These are phyloP conservation scores for Phenganax subtilis DNA, from an alignment of 92 coral and sea anemone species.

Conservation along the genomic window DNA sequence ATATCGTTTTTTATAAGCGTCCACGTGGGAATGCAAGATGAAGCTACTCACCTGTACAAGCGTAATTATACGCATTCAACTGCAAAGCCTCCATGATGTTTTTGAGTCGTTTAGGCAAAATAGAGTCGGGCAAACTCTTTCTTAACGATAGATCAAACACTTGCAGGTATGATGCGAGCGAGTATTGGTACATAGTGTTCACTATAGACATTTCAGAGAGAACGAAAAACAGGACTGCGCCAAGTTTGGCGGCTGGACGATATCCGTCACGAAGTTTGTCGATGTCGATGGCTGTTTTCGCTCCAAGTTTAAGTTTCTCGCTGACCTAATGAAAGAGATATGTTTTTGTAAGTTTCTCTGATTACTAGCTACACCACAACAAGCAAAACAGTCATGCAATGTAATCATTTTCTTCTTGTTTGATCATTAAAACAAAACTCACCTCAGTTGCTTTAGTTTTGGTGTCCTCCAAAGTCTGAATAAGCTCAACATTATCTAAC, in stretches of 20 bases:
- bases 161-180: constrained; percentile 84
- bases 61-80: constrained; percentile 93
- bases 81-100: constrained; percentile 95
- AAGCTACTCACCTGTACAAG: constrained; percentile 78
- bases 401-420: not conserved
- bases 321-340: constrained; percentile 53
- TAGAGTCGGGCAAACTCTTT: constrained; percentile 94
- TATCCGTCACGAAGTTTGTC: constrained; percentile 99
- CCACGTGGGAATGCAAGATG: too few species aligned
- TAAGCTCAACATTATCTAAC: constrained; percentile 94
- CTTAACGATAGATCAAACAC: constrained; percentile 90
- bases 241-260: constrained; percentile 97
- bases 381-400: not conserved
- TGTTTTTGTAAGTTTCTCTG: not conserved
- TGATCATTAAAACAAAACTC: not conserved
- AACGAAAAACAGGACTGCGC: constrained; percentile 97
- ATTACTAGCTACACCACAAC: too few species aligned
- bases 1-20: too few species aligned
- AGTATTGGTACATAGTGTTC: constrained; percentile 98
- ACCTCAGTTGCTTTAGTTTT: constrained; percentile 97
- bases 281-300: constrained; percentile 94
- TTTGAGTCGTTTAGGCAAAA: constrained; percentile 83
- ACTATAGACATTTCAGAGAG: constrained; percentile 98
- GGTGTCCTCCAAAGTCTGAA: constrained; percentile 94
- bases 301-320: constrained; percentile 96